A percentile compares a stretch with the other conserved stretches of the same genome.
phyloP scores from a whole-genome alignment of 1,140 invertebrate species.

The Drosophila insularis region DNA sequence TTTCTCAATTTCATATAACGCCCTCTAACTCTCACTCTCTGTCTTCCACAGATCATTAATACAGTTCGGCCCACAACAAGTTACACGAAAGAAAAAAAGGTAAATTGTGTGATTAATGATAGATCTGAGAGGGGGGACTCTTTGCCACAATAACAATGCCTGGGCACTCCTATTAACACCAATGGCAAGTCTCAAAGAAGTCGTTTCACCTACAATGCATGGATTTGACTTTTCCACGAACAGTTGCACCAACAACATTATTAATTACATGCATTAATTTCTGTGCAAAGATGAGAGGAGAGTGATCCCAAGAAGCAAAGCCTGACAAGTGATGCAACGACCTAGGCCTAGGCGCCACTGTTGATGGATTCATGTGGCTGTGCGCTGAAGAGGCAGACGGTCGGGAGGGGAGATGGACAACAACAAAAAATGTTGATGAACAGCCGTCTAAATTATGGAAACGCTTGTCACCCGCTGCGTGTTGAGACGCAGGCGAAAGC shows the following conservation, averaged over 20 bases:
- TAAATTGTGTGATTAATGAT: constrained; percentile 70
- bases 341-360: constrained; percentile 73
- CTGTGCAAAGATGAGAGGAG: constrained; percentile 42
- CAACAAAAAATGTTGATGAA: constrained; percentile 54
- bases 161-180: constrained; percentile 74
- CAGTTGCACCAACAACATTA: constrained; percentile 50
- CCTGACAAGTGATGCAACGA: constrained; percentile 69
- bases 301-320: constrained; percentile 9
- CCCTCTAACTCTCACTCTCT: constrained; percentile 21
- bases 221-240: background rate
- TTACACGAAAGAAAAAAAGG: background rate
- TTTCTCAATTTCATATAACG: constrained; percentile 33
- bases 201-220: constrained; percentile 43
- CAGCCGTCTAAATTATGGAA: constrained; percentile 78
- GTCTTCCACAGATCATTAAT: constrained; percentile 26
- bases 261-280: constrained; percentile 81
- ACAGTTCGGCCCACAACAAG: constrained; percentile 3
- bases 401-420: no score
- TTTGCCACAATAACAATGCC: constrained; percentile 60
- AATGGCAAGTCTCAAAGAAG: constrained; percentile 26
- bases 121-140: constrained; percentile 14
- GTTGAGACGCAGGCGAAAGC: constrained; percentile 14
- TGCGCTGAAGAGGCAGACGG: no score
- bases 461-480: constrained; percentile 80
- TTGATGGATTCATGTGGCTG: constrained; percentile 75